Conservation (phyloP, 2,888 invertebrate species). For the Sminthurides aquaticus region DNA sequence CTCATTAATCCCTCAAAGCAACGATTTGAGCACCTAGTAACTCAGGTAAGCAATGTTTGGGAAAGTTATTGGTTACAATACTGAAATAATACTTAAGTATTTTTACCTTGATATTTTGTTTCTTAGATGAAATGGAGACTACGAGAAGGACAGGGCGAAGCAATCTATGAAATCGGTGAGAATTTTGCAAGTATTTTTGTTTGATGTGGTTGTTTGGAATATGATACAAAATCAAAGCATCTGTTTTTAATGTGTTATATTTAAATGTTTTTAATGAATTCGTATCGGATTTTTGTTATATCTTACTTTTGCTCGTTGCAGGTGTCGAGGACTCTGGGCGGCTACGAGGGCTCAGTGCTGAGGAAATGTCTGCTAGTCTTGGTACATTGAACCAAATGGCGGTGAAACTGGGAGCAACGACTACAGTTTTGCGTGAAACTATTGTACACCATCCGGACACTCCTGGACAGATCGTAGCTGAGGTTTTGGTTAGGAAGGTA, state of each 20-base stretch:
- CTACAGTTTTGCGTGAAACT: slow-evolving; percentile 64
- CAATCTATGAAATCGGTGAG: slow-evolving; percentile 83
- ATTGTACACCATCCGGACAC: slow-evolving; percentile 47
- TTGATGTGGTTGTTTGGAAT: too few relatives aligned
- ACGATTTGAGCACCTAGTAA: slow-evolving; percentile 90
- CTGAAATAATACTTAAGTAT: neutral
- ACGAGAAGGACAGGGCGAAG: slow-evolving; percentile 90
- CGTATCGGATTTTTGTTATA: neutral
- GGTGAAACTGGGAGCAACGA: slow-evolving; percentile 70
- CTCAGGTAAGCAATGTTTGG: slow-evolving; percentile 79
- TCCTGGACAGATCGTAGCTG: slow-evolving; percentile 51
- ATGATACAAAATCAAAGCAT: too few relatives aligned
- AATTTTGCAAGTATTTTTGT: too few relatives aligned
- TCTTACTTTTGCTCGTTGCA: neutral
- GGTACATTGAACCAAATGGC: slow-evolving; percentile 84
- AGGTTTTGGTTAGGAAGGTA: slow-evolving; percentile 81
- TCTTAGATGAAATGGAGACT: slow-evolving; percentile 96
- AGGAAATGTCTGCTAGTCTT: slow-evolving; percentile 80
- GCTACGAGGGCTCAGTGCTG: slow-evolving; percentile 71
- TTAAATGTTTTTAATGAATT: neutral
- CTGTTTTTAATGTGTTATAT: too few relatives aligned
- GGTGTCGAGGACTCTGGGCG: slow-evolving; percentile 82
- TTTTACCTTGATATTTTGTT: neutral
- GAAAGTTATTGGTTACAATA: too few relatives aligned
- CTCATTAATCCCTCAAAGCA: slow-evolving; percentile 83